Percentiles rank a stretch among this genome's conserved stretches.
Conservation (phyloP, 2,888 invertebrate species). For the Chrysina gloriosa region DNA sequence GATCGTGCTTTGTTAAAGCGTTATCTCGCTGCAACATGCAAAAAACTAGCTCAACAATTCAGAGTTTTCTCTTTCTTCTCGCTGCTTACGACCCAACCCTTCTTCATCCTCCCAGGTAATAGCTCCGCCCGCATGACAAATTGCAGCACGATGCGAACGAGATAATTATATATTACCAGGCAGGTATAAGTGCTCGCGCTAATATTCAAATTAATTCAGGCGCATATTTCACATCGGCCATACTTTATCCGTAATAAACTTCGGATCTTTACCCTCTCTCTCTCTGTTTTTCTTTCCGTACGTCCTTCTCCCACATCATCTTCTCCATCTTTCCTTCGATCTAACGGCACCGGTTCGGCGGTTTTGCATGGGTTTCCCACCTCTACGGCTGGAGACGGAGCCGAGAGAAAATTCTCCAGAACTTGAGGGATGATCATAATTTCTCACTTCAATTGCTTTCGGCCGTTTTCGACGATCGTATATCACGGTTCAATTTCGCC, state of each 20-base stretch:
- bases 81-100: too few relatives aligned
- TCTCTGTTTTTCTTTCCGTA: neutral
- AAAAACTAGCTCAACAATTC: too few relatives aligned
- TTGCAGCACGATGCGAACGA: conserved; percentile 11
- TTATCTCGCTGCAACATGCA: too few relatives aligned
- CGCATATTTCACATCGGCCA: conserved; percentile 23
- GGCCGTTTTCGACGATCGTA: conserved; percentile 30
- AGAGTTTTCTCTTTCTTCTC: too few relatives aligned
- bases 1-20: too few relatives aligned
- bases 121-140: neutral
- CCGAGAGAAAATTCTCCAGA: conserved; percentile 1
- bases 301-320: neutral
- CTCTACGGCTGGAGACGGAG: neutral
- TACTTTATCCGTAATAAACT: conserved; percentile 27
- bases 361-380: neutral
- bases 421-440: conserved; percentile 32
- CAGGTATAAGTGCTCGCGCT: conserved; percentile 23
- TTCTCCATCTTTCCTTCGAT: too few relatives aligned
- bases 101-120: too few relatives aligned
- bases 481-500: conserved; percentile 27
- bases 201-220: conserved; percentile 36
- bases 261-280: conserved; percentile 3
- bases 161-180: conserved; percentile 28
- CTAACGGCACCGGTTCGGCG: neutral
- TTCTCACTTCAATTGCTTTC: conserved; percentile 40